These are phyloP conservation scores for Plodia interpunctella DNA, from an alignment of 1,140 invertebrate species.

Conservation along the genomic window DNA sequence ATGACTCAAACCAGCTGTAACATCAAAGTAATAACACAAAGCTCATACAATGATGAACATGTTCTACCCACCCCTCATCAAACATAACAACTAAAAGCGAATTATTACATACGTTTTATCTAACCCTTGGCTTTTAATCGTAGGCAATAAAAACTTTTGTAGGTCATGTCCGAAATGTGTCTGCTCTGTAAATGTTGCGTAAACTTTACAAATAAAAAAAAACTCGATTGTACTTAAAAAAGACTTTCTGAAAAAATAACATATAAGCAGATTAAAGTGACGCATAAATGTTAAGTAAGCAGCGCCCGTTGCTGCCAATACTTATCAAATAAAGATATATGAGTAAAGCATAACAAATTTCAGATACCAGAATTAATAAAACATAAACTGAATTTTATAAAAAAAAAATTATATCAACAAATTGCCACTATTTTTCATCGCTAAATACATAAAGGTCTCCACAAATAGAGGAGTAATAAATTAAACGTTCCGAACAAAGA, in stretches of 20 bases:
- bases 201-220: not conserved
- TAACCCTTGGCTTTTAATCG: slow-evolving; percentile 46
- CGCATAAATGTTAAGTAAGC: too few species aligned
- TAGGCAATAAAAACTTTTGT: slow-evolving; percentile 50
- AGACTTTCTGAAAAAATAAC: too few species aligned
- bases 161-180: slow-evolving; percentile 16
- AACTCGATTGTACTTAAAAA: too few species aligned
- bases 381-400: too few species aligned
- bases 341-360: too few species aligned
- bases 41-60: not conserved
- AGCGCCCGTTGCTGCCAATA: too few species aligned
- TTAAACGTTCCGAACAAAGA: slow-evolving; percentile 3
- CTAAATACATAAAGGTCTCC: not conserved
- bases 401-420: too few species aligned
- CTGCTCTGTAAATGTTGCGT: not conserved
- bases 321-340: too few species aligned
- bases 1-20: not conserved
- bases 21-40: not conserved
- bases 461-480: slow-evolving; percentile 3
- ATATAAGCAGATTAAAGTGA: too few species aligned
- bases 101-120: slow-evolving; percentile 40
- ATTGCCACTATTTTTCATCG: not conserved
- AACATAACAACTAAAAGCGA: slow-evolving; percentile 26
- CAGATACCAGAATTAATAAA: too few species aligned
- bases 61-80: slow-evolving; percentile 1